Base-by-base conservation (phyloP, 2,797 vertebrate species). In the Takifugu ocellatus region DNA sequence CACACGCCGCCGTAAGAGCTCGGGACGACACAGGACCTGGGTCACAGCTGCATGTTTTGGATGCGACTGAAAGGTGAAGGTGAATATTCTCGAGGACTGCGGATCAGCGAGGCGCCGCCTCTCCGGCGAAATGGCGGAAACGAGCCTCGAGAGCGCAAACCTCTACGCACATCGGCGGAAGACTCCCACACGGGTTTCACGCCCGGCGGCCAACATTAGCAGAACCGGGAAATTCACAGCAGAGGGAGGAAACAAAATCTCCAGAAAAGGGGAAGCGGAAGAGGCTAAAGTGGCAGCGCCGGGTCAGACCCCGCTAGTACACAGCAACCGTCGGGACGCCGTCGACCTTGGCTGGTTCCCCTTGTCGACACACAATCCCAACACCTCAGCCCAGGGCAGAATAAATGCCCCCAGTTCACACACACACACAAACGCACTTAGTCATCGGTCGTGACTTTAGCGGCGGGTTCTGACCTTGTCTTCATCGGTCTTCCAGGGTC, bases 401-500 rank as follows among this genome's bases (percentile, higher is more conserved):
- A 21, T 21, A 7, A 26, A 53, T 6, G 16, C 33, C 36, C 33
- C 54, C 17, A 43, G 44, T 45, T n/a, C 50, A 39, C 50, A 58
- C 39, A 42, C 55, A 52, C 45, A 36, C 25, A 62, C 36, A 71
- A 36, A 21, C 2, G 5, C 52, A 47, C 63, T 79, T 82, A 77
- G 77, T 85, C 82, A 83, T 78, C 68, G 53, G 71, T 33, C 17
- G 14, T 79, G 75, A 79, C 77, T 68, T 72, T 68, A 79, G 68
- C 17, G 2, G 67, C 46, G 70, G 79, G 73, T 59, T 65, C 63
- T 78, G 84, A 84, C 79, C 82, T 74, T 59, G 66, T 82, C 84
- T 79, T 66, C 66, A 80, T 83, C 75, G 52, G 62, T 88, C 77
- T 76, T 72, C 72, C 58, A 63, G 61, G 77, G 66, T 75, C 75